Percentiles rank a stretch among this genome's conserved stretches.
Conservation (phyloP, 1,140 invertebrate species). For the Lasioglossum baleicum region DNA sequence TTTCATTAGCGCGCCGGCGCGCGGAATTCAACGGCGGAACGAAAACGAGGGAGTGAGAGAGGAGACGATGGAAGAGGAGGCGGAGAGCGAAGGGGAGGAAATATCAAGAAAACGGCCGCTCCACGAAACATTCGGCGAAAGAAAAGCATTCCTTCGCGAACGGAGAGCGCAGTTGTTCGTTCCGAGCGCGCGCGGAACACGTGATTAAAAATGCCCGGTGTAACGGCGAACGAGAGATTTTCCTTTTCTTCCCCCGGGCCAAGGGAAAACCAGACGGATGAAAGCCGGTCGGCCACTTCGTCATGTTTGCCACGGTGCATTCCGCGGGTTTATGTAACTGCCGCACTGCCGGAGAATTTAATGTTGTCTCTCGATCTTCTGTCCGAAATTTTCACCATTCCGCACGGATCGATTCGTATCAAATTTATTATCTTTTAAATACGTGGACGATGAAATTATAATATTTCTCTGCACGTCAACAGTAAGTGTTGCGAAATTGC, state of each 20-base stretch:
- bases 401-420: background rate
- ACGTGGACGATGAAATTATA: no score
- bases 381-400: background rate
- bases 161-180: background rate
- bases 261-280: background rate
- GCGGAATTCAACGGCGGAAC: constrained; percentile 9
- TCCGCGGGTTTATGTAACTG: constrained; percentile 20
- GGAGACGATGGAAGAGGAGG: no score
- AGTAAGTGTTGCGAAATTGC: no score
- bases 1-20: constrained; percentile 20
- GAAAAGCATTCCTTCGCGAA: constrained; percentile 1
- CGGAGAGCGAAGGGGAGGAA: background rate
- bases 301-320: constrained; percentile 21
- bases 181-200: background rate
- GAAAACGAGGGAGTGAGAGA: background rate
- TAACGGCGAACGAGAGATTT: background rate
- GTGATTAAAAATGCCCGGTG: background rate
- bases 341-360: constrained; percentile 11
- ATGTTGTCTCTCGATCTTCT: constrained; percentile 23
- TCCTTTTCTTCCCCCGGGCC: background rate
- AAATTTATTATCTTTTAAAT: no score
- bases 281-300: background rate
- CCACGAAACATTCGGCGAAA: background rate
- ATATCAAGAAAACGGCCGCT: background rate
- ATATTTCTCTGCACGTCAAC: no score